Percentiles rank a stretch among this genome's conserved stretches.
Conservation (phyloP, 2,888 invertebrate genomes). For the Sesia bembeciformis region DNA sequence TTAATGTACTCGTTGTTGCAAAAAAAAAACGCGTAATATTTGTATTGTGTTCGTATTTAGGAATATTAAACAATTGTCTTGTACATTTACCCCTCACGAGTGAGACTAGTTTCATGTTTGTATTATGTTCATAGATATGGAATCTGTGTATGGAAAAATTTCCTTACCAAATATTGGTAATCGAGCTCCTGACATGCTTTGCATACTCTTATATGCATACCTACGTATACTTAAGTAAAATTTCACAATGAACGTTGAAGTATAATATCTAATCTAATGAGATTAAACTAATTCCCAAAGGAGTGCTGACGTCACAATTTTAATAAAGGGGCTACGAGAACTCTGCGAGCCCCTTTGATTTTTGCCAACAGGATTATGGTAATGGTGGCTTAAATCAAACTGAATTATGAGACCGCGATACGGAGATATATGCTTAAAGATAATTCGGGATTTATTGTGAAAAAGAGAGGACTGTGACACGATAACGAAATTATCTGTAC, state of each 20-base stretch:
- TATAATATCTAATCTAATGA: not conserved
- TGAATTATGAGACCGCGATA: not conserved
- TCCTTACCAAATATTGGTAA: too few species aligned
- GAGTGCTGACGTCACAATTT: conserved; percentile 31
- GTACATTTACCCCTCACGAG: too few species aligned
- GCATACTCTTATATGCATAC: too few species aligned
- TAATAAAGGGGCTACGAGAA: conserved; percentile 30
- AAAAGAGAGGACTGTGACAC: not conserved
- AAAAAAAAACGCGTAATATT: too few species aligned
- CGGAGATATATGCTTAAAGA: conserved; percentile 2
- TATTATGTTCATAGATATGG: too few species aligned
- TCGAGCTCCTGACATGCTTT: too few species aligned
- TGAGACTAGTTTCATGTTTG: too few species aligned
- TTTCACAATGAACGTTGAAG: not conserved
- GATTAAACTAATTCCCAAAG: conserved; percentile 21
- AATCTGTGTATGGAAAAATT: too few species aligned
- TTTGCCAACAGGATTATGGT: conserved; percentile 42
- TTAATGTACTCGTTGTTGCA: too few species aligned
- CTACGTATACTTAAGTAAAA: not conserved
- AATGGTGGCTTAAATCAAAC: conserved; percentile 30
- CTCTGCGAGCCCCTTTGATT: conserved; percentile 29
- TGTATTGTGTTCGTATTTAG: too few species aligned
- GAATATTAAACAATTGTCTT: too few species aligned
- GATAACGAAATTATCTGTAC: too few species aligned
- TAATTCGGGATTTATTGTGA: conserved; percentile 1